phyloP scores from a whole-genome alignment of 2,797 vertebrate species.

The Cossypha caffra region DNA sequence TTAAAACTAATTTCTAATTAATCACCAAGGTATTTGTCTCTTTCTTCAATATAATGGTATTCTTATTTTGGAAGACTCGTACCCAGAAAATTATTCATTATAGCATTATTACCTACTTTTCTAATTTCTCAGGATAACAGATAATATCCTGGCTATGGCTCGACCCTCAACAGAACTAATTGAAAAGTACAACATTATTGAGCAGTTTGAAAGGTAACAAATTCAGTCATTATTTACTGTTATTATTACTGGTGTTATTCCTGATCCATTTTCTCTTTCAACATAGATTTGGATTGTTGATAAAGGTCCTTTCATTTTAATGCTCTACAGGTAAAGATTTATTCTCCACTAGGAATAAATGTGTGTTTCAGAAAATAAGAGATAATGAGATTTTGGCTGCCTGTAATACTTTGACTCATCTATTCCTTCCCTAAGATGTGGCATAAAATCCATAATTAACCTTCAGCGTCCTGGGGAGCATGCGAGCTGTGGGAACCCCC shows the following conservation, averaged over 20 bases:
- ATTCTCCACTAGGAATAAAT: constrained; percentile 39
- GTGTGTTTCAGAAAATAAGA: not conserved
- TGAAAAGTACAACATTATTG: constrained; percentile 90
- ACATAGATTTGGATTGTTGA: constrained; percentile 20
- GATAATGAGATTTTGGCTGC: constrained; percentile 25
- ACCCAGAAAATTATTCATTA: not conserved
- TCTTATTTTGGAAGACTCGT: not conserved
- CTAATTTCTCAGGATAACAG: constrained; percentile 87
- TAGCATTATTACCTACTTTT: not conserved
- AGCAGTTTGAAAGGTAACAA: constrained; percentile 90
- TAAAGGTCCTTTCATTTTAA: constrained; percentile 55
- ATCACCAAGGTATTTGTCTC: not conserved
- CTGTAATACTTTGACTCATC: constrained; percentile 37
- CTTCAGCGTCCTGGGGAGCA: constrained; percentile 97
- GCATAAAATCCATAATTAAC: constrained; percentile 95
- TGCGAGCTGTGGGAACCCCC: constrained; percentile 91
- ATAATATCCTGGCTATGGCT: constrained; percentile 94
- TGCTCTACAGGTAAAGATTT: not conserved
- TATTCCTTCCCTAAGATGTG: constrained; percentile 79
- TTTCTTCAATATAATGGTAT: not conserved
- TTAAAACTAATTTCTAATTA: not conserved
- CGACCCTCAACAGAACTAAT: constrained; percentile 95
- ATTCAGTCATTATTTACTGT: not conserved
- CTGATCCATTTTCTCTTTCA: constrained; percentile 9
- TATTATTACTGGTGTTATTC: not conserved